phyloP scores from a whole-genome alignment of 1,140 invertebrate species.

The Trichonephila clavata region DNA sequence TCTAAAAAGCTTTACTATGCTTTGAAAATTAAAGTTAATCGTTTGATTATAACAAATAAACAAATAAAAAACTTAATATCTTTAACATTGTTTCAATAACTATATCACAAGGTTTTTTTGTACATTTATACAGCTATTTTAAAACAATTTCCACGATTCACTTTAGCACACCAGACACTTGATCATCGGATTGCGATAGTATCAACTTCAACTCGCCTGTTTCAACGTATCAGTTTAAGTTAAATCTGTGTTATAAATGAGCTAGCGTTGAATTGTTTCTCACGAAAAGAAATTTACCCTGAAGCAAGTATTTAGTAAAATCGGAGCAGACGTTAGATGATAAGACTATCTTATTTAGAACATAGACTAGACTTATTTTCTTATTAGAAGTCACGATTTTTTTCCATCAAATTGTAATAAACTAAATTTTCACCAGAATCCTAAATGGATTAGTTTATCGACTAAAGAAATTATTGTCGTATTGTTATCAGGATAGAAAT shows the following conservation, averaged over 20 bases:
- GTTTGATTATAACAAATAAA: too few species aligned
- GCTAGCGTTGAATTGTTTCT: not conserved
- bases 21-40: too few species aligned
- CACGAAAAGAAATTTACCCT: not conserved
- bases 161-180: not conserved
- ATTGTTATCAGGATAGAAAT: not conserved
- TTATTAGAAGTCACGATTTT: not conserved
- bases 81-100: not conserved
- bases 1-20: too few species aligned
- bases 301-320: not conserved
- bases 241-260: not conserved
- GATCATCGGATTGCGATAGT: not conserved
- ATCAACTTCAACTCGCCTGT: not conserved
- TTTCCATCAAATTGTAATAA: not conserved
- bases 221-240: not conserved
- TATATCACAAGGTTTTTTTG: not conserved
- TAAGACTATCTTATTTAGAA: not conserved
- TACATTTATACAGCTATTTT: not conserved
- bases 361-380: not conserved
- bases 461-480: not conserved
- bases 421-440: not conserved
- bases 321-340: not conserved
- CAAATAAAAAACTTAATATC: not conserved
- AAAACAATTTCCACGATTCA: not conserved
- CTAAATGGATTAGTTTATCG: not conserved